Conservation (phyloP, 2,888 invertebrate species). For the Geotrupes spiniger region DNA sequence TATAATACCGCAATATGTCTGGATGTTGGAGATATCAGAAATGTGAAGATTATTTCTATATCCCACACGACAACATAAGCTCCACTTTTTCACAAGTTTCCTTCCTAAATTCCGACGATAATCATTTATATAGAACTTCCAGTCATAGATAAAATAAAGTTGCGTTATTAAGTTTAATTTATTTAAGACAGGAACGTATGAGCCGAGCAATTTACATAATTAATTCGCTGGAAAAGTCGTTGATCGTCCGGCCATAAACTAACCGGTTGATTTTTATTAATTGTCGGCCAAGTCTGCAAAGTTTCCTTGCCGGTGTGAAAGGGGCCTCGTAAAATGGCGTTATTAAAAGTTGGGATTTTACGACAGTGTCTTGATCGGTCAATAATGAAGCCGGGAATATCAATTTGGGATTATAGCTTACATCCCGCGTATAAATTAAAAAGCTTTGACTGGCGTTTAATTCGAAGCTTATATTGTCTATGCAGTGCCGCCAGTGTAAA, state of each 20-base stretch:
- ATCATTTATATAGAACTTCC: too few relatives aligned
- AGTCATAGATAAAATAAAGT: too few relatives aligned
- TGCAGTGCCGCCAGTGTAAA: slow-evolving; percentile 30
- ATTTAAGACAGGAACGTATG: too few relatives aligned
- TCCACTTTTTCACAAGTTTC: slow-evolving; percentile 19
- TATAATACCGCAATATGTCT: slow-evolving; percentile 31
- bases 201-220: too few relatives aligned
- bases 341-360: slow-evolving; percentile 1
- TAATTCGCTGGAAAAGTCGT: background rate
- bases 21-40: slow-evolving; percentile 23
- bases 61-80: slow-evolving; percentile 19
- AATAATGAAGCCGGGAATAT: slow-evolving; percentile 20
- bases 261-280: slow-evolving; percentile 2
- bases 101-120: background rate
- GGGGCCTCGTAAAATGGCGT: slow-evolving; percentile 21
- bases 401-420: slow-evolving; percentile 19
- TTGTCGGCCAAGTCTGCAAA: slow-evolving; percentile 2
- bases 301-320: slow-evolving; percentile 15
- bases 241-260: slow-evolving; percentile 1
- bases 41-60: slow-evolving; percentile 24
- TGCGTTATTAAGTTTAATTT: too few relatives aligned
- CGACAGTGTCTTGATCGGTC: slow-evolving; percentile 4
- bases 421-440: slow-evolving; percentile 24
- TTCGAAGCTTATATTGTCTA: slow-evolving; percentile 31
- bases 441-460: slow-evolving; percentile 29